Base-by-base conservation (phyloP, 2,113 vertebrate species). In the Colius striatus region DNA sequence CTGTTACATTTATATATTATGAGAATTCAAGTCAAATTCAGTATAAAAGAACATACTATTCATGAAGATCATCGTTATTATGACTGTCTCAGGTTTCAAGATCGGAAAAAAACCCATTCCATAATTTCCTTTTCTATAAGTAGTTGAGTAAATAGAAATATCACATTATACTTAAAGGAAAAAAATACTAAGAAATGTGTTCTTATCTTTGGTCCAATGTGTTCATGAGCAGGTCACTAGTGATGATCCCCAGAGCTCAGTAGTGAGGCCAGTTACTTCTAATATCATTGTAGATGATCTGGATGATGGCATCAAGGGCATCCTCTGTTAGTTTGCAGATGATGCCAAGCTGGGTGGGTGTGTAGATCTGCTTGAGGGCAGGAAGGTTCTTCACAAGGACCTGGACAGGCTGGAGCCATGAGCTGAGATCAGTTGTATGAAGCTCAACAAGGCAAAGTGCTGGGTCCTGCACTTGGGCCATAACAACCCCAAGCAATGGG, bases 261-360 rank as follows among this genome's bases (percentile, higher is more conserved):
- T 53, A 13, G 1, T 54, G 14, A 2, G n/a, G 19, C 13, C 16
- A 57, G 16, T 58, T 32, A 21, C 26, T 7, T 43, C 57, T 67
- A 77, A 22, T 36, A 62, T 14, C 21, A 77, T 55, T 43, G 41
- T n/a, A 13, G 13, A 1, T 41, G 30, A 5, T 12, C 13, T 72
- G 11, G 32, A 48, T 6, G 9, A 68, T 11, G 16, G 41, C 11
- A 67, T 53, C 1, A 1, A 67, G 32, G 22, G 18, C 5, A 58
- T 2, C 6, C 18, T 62, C 25, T 25, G 18, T n/a, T 20, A 43
- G 8, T 76, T 57, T 55, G 25, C 27, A 76, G 32, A 29, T 8
- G 32, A 29, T 8, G 3, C 57, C 36, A 67, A 21, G 5, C 2
- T 67, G 14, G 2, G 1, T 0, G 3, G 5, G 3, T 57, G 2